These are phyloP conservation scores for Laticauda laticaudata DNA, from an alignment of 2,113 vertebrate species.

Conservation along the genomic window DNA sequence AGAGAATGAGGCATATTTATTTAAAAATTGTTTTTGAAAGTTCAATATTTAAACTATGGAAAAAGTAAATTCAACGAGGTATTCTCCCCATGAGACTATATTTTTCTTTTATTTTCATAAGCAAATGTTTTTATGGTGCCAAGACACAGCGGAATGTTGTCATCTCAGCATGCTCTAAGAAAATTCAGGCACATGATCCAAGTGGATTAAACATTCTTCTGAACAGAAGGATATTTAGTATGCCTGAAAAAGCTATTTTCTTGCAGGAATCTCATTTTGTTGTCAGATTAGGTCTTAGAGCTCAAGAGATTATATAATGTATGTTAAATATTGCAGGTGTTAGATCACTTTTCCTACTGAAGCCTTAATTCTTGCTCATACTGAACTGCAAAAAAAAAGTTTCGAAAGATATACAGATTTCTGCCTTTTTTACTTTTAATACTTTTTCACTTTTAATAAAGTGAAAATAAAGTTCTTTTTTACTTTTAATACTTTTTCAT, in stretches of 20 bases:
- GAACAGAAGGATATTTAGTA: constrained; percentile 59
- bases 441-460: background rate
- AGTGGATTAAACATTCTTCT: constrained; percentile 68
- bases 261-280: constrained; percentile 58
- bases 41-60: constrained; percentile 53
- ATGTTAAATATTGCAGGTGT: constrained; percentile 44
- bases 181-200: constrained; percentile 68
- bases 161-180: constrained; percentile 72
- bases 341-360: constrained; percentile 33
- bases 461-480: background rate
- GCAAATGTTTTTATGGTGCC: constrained; percentile 68
- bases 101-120: constrained; percentile 72
- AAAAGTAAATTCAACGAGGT: constrained; percentile 52
- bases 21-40: constrained; percentile 59
- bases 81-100: constrained; percentile 63
- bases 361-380: background rate
- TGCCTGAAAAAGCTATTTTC: constrained; percentile 67
- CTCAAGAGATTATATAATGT: constrained; percentile 26
- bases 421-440: background rate
- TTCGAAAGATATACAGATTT: background rate
- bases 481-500: background rate
- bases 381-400: constrained; percentile 8
- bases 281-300: constrained; percentile 44
- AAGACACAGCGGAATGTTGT: constrained; percentile 68
- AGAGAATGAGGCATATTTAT: constrained; percentile 49